Base-by-base conservation (phyloP, 2,888 invertebrate genomes). In the Frankliniella intonsa region DNA sequence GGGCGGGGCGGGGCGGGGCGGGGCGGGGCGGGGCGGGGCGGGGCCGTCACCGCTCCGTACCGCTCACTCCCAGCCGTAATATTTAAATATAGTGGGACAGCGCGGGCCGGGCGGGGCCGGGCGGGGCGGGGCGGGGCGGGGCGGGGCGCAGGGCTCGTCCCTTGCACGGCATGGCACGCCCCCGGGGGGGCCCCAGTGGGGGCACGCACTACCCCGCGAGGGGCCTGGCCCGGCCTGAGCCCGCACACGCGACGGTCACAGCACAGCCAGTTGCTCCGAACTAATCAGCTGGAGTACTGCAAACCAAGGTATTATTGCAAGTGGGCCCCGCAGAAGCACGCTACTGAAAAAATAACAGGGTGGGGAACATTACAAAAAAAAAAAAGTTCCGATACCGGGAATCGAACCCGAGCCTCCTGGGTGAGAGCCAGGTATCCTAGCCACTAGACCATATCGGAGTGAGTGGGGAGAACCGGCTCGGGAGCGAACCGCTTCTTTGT, bases 351-450 rank as follows among this genome's bases (percentile, higher is more conserved):
- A n/a, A n/a, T n/a, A n/a, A n/a, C n/a, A n/a, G n/a, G n/a, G n/a
- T n/a, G n/a, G n/a, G n/a, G n/a, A n/a, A n/a, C n/a, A 51, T 51
- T 12, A 12, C 55, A 55, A 55, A 55, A 55, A 55, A 7, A 55
- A 55, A 55, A 55, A 55, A 17, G 19, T 91, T 89, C 90, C 89
- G 91, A 90, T 91, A 91, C 91, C 91, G 91, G 91, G 91, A 92
- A 92, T 92, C 91, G 92, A 92, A 92, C 92, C 91, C 91, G 91
- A 92, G 92, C 91, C 91, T 92, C 91, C 90, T 90, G 90, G 90
- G 90, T 90, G 90, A 90, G n/a, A n/a, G n/a, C n/a, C n/a, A n/a
- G n/a, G n/a, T n/a, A n/a, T n/a, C n/a, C n/a, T n/a, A n/a, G n/a
- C 90, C 90, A 90, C 89, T 90, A 90, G 89, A 90, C 90, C 89